Evolutionary conservation across 2,113 vertebrate genomes (phyloP).

Genomic region (Cyrtonyx montezumae): DNA sequence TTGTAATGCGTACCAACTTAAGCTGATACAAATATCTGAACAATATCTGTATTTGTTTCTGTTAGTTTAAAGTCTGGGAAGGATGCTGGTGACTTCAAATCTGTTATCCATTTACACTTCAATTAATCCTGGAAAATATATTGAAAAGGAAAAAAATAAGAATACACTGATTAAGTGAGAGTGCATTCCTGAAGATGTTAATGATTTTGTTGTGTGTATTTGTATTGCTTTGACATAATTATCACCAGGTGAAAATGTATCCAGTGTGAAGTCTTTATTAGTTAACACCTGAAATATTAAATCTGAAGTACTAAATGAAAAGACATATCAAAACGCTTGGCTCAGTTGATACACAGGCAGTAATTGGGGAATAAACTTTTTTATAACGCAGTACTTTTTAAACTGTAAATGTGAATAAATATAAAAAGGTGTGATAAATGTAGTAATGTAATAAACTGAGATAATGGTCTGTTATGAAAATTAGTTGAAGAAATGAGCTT

Average conservation of each 20-base stretch:
- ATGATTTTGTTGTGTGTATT: neutral
- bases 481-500: neutral
- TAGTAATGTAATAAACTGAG: neutral
- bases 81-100: neutral
- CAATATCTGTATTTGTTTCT: neutral
- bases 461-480: neutral
- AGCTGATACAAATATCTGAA: neutral
- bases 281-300: neutral
- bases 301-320: neutral
- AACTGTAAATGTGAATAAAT: neutral
- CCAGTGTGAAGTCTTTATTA: neutral
- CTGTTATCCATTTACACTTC: neutral
- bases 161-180: neutral
- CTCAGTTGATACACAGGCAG: neutral
- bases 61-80: neutral
- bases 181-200: neutral
- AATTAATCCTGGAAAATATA: neutral
- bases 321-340: neutral
- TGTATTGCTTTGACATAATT: neutral
- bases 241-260: neutral
- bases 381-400: neutral
- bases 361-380: neutral
- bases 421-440: neutral
- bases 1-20: neutral
- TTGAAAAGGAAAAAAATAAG: neutral